Conservation (phyloP, 2,797 vertebrate genomes). For the Epinephelus malabaricus region DNA sequence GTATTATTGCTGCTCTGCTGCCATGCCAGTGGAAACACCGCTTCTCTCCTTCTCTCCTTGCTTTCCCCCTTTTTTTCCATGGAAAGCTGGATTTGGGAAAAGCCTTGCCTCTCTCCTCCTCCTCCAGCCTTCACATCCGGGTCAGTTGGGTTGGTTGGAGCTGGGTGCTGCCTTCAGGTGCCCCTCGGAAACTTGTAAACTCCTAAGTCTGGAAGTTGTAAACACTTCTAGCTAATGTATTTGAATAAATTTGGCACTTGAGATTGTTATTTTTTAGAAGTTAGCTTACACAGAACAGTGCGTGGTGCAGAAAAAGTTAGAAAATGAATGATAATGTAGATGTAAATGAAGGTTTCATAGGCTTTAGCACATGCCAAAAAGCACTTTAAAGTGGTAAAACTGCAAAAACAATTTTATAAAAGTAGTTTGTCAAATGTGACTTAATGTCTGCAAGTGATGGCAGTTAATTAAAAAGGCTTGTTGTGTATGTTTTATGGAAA, state of each 20-base stretch:
- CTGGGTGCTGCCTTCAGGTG: conserved; percentile 66
- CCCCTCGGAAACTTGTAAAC: conserved; percentile 31
- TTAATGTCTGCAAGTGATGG: not conserved
- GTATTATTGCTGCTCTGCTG: conserved; percentile 54
- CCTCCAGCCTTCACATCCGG: conserved; percentile 87
- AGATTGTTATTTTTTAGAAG: not conserved
- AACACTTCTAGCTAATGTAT: not conserved
- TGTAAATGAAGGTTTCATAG: not conserved
- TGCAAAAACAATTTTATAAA: not conserved
- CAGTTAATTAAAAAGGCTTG: too few relatives aligned
- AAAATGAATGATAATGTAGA: too few relatives aligned
- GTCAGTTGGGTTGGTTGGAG: conserved; percentile 78
- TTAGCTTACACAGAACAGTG: not conserved
- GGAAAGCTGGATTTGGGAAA: conserved; percentile 80
- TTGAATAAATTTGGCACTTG: not conserved
- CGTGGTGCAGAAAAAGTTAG: fast-evolving
- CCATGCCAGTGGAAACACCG: conserved; percentile 70
- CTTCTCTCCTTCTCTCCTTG: conserved; percentile 36
- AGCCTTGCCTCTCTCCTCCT: conserved; percentile 70
- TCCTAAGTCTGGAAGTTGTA: not conserved
- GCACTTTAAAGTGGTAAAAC: not conserved
- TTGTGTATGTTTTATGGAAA: not conserved
- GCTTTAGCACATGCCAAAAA: fast-evolving
- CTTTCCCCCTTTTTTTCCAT: conserved; percentile 62
- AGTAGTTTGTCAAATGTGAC: not conserved